Evolutionary conservation across 35 echinoderm and acorn worm genomes (phyloP).

Genomic region (Holothuria glaberrima): DNA sequence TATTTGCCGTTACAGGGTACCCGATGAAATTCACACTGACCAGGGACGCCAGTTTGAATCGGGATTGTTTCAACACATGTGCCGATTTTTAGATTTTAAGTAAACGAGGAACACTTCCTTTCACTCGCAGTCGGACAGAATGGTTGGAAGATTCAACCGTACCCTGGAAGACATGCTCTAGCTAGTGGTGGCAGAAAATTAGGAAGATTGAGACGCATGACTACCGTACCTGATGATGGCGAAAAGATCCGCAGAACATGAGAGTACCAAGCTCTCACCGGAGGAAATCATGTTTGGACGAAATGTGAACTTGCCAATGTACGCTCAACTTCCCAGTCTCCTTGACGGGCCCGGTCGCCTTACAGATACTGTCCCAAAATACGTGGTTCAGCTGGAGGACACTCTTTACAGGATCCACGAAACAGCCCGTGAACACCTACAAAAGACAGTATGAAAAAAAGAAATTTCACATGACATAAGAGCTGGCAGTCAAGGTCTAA

Average conservation of each 20-base stretch:
- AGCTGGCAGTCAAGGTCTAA: neutral
- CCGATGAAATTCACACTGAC: slow-evolving; percentile 39
- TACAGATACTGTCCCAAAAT: neutral
- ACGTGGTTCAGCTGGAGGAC: slow-evolving; percentile 5
- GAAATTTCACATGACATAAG: slow-evolving; percentile 53
- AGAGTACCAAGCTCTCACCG: slow-evolving; percentile 62
- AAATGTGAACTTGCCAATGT: slow-evolving; percentile 34
- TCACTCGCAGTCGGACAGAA: slow-evolving; percentile 69
- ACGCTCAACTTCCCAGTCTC: neutral
- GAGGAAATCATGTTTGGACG: slow-evolving; percentile 59
- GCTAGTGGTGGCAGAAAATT: slow-evolving; percentile 47
- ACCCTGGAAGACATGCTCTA: slow-evolving; percentile 54
- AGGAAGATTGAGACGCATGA: slow-evolving; percentile 64
- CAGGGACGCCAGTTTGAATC: slow-evolving; percentile 45
- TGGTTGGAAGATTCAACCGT: slow-evolving; percentile 69
- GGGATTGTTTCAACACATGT: slow-evolving; percentile 61
- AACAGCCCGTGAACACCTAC: neutral
- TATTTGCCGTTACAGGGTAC: slow-evolving; percentile 28
- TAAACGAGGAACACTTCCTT: slow-evolving; percentile 60
- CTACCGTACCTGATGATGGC: slow-evolving; percentile 61
- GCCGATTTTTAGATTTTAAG: slow-evolving; percentile 36
- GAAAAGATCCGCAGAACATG: slow-evolving; percentile 59
- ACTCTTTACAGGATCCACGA: neutral
- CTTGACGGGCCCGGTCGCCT: neutral
- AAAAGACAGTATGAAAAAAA: slow-evolving; percentile 57